phyloP scores from a whole-genome alignment of 2,797 vertebrate species.

The Xenops minutus region DNA sequence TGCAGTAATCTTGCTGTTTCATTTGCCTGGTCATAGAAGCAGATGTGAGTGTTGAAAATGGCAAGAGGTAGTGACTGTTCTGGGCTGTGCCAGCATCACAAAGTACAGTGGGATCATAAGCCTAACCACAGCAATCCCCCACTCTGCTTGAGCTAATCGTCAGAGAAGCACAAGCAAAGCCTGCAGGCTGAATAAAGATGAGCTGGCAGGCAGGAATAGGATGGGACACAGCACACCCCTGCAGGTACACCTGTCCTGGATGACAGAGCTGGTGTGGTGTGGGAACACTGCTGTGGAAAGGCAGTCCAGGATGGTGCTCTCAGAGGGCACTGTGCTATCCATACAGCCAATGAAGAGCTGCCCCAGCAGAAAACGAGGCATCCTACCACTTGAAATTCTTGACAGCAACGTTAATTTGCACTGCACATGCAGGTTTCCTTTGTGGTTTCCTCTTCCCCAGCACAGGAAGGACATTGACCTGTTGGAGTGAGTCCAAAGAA shows the following conservation, averaged over 20 bases:
- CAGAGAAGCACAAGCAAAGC: neutral
- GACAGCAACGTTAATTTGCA: neutral
- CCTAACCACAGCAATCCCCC: neutral
- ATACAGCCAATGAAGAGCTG: neutral
- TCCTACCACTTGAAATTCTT: neutral
- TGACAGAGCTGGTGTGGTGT: neutral
- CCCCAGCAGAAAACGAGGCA: neutral
- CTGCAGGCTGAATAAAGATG: neutral
- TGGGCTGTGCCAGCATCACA: accelerated
- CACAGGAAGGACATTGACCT: neutral
- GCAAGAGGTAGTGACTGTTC: neutral
- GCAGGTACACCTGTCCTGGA: neutral
- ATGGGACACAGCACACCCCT: neutral
- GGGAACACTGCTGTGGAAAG: neutral
- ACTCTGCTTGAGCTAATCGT: neutral
- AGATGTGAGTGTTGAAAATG: neutral
- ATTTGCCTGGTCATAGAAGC: neutral
- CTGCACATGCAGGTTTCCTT: neutral
- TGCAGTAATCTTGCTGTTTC: neutral
- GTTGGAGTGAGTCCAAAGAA: neutral
- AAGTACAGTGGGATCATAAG: neutral
- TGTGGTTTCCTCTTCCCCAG: neutral
- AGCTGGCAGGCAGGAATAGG: neutral
- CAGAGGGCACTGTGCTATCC: neutral
- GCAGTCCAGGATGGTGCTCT: neutral